Evolutionary conservation across 1,140 invertebrate species (phyloP), one percentile per base, ranked within the genome.

Genomic region (Heliconius hewitsoni): DNA sequence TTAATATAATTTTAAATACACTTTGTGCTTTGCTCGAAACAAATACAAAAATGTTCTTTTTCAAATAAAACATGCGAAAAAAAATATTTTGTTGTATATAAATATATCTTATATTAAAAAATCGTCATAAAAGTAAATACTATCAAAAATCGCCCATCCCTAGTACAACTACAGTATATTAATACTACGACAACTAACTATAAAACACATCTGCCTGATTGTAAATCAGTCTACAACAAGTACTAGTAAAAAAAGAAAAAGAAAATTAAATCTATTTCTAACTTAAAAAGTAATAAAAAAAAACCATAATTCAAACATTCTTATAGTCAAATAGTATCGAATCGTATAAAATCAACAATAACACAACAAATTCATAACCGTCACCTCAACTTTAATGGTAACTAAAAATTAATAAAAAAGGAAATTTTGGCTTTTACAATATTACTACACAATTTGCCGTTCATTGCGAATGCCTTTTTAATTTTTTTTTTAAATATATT

Each of bases 301-400:
- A 77, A 39, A 42, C 8, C n/a, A 60, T 30, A 76, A 55, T 30
- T 76, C 39, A 34, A 37, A 37, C 34, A 76, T 71, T 34, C 60
- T 71, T 76, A 39, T 50, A 76, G 60, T 60, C 74, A 76, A 76
- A 42, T 76, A 60, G 55, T 60, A 75, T 39, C 55, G 57, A 76
- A 46, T 52, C 74, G 39, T 57, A 60, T 34, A 16, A 66, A 66
- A 66, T 76, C 60, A 71, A 76, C 39, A 76, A 37, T 76, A 66
- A 66, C 27, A 76, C 37, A 55, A 79, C 50, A 75, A 77, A 83
- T 79, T 75, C 78, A 74, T 78, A 81, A 85, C 85, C 85, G 73
- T 82, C 82, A 86, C 84, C 84, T 85, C 60, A 66, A 82, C 74
- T 57, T 74, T 80, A 84, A 80, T 83, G 84, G 85, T 86, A 86